These are phyloP conservation scores for Poeciliopsis retropinna DNA, from an alignment of 2,113 vertebrate genomes.

Conservation along the genomic window DNA sequence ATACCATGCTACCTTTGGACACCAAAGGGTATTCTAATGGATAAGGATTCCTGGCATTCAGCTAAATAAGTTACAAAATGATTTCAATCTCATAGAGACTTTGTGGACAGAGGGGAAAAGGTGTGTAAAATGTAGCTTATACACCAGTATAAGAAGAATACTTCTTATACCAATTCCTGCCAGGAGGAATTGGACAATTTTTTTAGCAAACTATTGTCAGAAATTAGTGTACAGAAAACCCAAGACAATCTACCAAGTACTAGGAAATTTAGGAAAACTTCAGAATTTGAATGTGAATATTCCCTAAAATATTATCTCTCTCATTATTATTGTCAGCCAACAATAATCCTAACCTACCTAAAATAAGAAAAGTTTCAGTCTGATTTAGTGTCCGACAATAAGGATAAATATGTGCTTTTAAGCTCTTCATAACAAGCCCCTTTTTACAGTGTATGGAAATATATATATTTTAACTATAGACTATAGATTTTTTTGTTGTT, in stretches of 20 bases:
- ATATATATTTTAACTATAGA: not conserved
- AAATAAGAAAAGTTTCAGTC: no score
- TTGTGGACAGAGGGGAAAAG: no score
- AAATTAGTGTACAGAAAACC: no score
- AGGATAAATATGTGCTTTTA: not conserved
- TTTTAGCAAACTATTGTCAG: not conserved
- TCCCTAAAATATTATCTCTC: not conserved
- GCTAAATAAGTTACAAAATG: not conserved
- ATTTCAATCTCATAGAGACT: no score
- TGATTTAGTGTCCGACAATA: not conserved
- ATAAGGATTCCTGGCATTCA: not conserved
- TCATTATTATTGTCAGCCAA: no score
- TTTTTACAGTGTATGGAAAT: not conserved
- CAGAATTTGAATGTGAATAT: not conserved
- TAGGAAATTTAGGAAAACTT: not conserved
- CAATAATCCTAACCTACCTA: no score
- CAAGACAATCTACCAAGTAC: not conserved
- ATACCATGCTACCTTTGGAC: no score
- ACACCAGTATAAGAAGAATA: no score
- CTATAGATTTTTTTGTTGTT: not conserved
- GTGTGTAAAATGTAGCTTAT: no score
- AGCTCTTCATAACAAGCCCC: not conserved
- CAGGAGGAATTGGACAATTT: not conserved
- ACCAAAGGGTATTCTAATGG: no score
- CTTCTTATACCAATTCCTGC: no score